Base-by-base conservation (phyloP, 2,113 vertebrate genomes). In the Phrynosoma blainvillii region DNA sequence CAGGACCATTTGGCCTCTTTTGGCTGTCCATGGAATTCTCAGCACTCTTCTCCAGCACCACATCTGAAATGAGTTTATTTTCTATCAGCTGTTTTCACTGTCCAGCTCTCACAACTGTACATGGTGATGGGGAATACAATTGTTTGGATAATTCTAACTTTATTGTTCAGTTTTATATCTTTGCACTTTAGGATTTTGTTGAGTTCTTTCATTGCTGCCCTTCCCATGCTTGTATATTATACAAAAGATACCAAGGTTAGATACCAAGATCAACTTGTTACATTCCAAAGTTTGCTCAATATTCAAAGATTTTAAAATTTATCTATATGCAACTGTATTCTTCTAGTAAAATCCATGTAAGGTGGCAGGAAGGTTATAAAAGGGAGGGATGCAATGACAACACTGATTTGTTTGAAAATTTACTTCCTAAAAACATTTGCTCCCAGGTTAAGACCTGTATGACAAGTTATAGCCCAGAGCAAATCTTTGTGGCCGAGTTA, bases 401-500 rank as follows among this genome's bases (percentile, higher is more conserved):
- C 78, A 92, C 21, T 75, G 82, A 90, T 93, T 94, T 95, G 89
- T 93, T 95, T 94, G 89, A 93, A 94, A 96, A 95, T 95, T 95
- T 94, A 90, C 89, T 89, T 95, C 90, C 80, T 83, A 84, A 87
- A 56, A 94, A 94, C 86, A 93, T 90, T 79, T 92, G 87, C 84
- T 95, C 88, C 91, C 66, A 92, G 96, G 96, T 97, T 96, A 96
- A 96, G 96, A 97, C 96, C 90, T 88, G 90, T 87, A 95, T 90
- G 91, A 88, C 95, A 96, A 94, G 93, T 95, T 96, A 92, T 96
- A 94, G 93, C 91, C 95, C 92, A 92, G 95, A 96, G 94, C 68
- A 94, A 97, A 96, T 97, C 95, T 96, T 93, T 96, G 93, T 86
- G 95, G 94, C 93, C 94, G 1, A 96, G 94, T 95, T 96, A 94